Conservation (phyloP, 2,797 vertebrate species). For the Bradypodion pumilum region DNA sequence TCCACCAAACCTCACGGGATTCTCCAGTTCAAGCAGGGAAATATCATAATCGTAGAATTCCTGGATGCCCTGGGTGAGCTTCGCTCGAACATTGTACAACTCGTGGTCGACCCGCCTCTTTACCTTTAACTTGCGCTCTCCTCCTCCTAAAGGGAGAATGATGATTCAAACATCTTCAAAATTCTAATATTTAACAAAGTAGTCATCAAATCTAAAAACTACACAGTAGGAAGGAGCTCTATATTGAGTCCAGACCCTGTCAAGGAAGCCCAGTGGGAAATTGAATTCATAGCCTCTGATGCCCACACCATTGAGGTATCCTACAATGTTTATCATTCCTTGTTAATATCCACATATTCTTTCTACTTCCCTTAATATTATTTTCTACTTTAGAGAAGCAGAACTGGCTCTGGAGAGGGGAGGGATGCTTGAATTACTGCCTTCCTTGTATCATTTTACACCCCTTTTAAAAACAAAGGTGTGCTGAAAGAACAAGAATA, state of each 20-base stretch:
- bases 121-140: conserved; percentile 13
- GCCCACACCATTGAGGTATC: too few species aligned
- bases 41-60: conserved; percentile 89
- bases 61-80: conserved; percentile 71
- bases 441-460: not conserved
- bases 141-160: not conserved
- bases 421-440: not conserved
- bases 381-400: too few species aligned
- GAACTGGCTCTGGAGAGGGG: not conserved
- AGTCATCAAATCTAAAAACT: not conserved
- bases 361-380: too few species aligned
- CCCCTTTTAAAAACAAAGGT: not conserved
- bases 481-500: not conserved
- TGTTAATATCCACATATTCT: too few species aligned
- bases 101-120: conserved; percentile 61
- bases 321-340: too few species aligned
- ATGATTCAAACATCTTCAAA: not conserved
- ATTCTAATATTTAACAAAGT: too few species aligned
- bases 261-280: too few species aligned
- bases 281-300: too few species aligned
- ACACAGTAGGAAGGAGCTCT: not conserved
- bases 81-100: conserved; percentile 69
- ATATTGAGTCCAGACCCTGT: not conserved
- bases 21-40: conserved; percentile 76
- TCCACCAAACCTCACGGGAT: conserved; percentile 73